Base-by-base conservation (phyloP, 2,888 invertebrate species). In the Oscheius sp. region DNA sequence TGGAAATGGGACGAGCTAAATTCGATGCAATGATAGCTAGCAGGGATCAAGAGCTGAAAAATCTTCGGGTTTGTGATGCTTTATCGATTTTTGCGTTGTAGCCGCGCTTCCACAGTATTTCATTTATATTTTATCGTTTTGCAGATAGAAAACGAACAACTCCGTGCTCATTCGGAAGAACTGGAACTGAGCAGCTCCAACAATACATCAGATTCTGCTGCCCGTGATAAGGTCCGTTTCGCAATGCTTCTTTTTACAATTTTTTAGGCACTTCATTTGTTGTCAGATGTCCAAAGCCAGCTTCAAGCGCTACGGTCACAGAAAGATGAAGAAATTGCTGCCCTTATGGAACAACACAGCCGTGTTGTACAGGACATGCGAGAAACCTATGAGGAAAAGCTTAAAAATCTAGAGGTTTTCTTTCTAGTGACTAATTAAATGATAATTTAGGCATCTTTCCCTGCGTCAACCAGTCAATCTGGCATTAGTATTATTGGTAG, bases 1-100 rank as follows among this genome's bases (percentile, higher is more conserved):
- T 82, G 78, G 85, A 85, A 52, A 70, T 79, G 13, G 79, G 82
- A 21, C 77, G 75, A 13, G 52, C 76, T 46, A 79, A 77, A 64
- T 78, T 79, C 58, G 75, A 77, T 46, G 71, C 66, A 29, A 85
- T 86, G 69, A 74, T 86, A n/a, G 58, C 69, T 9, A 75, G 78
- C 43, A 70, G 86, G 49, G 86, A 86, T 66, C 77, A 81, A 2
- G 83, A 85, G 53, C 84, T 86, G 41, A 82, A 81, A 66, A 74
- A 76, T 46, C 72, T 85, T 18, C 76, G 82, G 72, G 84, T 85
- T 6, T 46, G 69, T 16, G 35, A 35, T 35, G 35, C 9, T 35
- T 9, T 35, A 35, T 35, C 35, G 35, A 35, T 35, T 35, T 35
- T 35, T 35, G 3, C n/a, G n/a, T n/a, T n/a, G n/a, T n/a, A n/a